A percentile compares a stretch with the other conserved stretches of the same genome.
Evolutionary conservation across 2,797 vertebrate genomes (phyloP).

Genomic region (Tragopan temminckii): DNA sequence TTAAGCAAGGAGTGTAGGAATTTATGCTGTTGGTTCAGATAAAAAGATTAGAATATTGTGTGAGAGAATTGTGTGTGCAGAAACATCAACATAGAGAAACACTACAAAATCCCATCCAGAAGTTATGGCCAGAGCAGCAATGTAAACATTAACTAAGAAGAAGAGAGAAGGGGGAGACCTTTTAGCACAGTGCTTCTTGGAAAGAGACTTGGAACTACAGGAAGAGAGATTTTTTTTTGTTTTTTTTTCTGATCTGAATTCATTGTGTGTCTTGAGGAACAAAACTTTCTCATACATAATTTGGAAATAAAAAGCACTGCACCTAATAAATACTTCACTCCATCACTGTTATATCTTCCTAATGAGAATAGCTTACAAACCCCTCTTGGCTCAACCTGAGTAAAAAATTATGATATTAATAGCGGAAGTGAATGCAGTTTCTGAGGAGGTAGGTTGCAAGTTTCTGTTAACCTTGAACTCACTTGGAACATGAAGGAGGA

Average conservation of each 20-base stretch:
- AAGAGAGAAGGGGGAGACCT: neutral
- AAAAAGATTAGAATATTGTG: neutral
- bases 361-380: slow-evolving; percentile 22
- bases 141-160: neutral
- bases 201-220: neutral
- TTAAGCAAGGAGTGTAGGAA: neutral
- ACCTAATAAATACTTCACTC: slow-evolving; percentile 16
- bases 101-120: neutral
- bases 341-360: neutral
- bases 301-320: slow-evolving; percentile 20
- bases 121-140: neutral
- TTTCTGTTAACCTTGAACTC: slow-evolving; percentile 23
- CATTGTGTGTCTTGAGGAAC: neutral
- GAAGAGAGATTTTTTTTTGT: neutral
- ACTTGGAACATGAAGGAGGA: neutral
- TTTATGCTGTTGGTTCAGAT: neutral
- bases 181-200: neutral
- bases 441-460: neutral
- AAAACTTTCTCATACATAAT: neutral
- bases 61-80: neutral
- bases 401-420: neutral
- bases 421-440: slow-evolving; percentile 21
- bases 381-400: neutral
- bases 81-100: neutral
- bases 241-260: slow-evolving; percentile 17